Evolutionary conservation across 2,797 vertebrate species (phyloP).

Genomic region (Apodemus agrarius): DNA sequence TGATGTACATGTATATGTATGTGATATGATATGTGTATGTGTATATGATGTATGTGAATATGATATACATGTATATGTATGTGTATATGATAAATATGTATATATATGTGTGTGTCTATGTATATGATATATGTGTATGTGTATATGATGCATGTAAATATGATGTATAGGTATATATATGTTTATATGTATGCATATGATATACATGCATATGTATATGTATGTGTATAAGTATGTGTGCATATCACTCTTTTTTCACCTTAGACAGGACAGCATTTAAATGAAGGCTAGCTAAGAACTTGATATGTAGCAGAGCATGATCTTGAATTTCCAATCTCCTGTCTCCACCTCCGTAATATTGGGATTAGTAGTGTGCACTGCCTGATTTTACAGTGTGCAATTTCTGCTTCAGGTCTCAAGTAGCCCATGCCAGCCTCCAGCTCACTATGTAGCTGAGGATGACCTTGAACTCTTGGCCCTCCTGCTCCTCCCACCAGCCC

Average conservation of each 20-base stretch:
- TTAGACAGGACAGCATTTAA: background rate
- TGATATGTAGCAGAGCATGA: background rate
- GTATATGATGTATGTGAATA: background rate
- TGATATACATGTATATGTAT: background rate
- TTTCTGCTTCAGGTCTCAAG: too few relatives aligned
- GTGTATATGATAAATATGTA: background rate
- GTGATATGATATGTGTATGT: background rate
- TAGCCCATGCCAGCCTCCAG: background rate
- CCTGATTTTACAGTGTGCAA: background rate
- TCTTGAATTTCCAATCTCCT: background rate
- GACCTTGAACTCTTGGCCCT: background rate
- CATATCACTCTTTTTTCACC: background rate
- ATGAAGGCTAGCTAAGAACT: background rate
- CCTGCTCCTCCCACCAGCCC: background rate
- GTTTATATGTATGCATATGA: background rate
- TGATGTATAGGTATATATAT: too few relatives aligned
- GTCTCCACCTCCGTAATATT: background rate
- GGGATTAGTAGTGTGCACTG: background rate
- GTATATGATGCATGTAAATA: too few relatives aligned
- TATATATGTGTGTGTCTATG: background rate
- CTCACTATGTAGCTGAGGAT: background rate
- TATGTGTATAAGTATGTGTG: background rate
- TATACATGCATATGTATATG: background rate
- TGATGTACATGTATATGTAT: too few relatives aligned
- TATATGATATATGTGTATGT: too few relatives aligned